Evolutionary conservation across 2,113 vertebrate genomes (phyloP).

Genomic region (Spea multiplicata): DNA sequence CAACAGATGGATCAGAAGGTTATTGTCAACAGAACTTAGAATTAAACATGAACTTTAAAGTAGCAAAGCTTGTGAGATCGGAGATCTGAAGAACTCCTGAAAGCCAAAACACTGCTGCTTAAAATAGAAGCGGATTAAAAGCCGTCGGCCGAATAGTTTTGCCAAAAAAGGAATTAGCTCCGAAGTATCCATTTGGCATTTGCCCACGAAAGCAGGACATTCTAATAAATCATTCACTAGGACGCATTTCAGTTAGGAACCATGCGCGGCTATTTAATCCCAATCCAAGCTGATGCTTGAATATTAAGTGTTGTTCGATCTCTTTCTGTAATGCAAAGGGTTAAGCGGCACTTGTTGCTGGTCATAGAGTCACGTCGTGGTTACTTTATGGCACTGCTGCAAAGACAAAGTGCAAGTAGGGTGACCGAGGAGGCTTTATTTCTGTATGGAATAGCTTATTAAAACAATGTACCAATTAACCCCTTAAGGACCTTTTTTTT

Average conservation of each 20-base stretch:
- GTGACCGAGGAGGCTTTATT: no score
- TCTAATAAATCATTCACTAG: constrained; percentile 1
- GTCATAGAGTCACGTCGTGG: no score
- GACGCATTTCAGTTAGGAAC: neutral
- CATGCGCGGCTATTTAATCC: neutral
- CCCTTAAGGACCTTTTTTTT: no score
- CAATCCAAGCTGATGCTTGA: no score
- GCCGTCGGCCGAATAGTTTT: neutral
- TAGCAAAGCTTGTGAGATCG: neutral
- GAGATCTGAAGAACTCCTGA: neutral
- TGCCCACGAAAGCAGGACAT: neutral
- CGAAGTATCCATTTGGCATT: neutral
- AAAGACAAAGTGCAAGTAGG: no score
- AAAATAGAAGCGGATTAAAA: constrained; percentile 8
- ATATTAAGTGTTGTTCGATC: no score
- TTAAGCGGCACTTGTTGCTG: no score
- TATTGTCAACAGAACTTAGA: neutral
- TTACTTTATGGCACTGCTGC: no score
- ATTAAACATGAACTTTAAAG: neutral
- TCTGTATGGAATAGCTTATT: no score
- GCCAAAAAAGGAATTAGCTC: constrained; percentile 19
- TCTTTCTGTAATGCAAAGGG: no score
- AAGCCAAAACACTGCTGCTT: neutral
- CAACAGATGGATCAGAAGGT: neutral
- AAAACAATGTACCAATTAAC: no score